phyloP scores from a whole-genome alignment of 2,113 vertebrate genomes.

The Calyptomena viridis region DNA sequence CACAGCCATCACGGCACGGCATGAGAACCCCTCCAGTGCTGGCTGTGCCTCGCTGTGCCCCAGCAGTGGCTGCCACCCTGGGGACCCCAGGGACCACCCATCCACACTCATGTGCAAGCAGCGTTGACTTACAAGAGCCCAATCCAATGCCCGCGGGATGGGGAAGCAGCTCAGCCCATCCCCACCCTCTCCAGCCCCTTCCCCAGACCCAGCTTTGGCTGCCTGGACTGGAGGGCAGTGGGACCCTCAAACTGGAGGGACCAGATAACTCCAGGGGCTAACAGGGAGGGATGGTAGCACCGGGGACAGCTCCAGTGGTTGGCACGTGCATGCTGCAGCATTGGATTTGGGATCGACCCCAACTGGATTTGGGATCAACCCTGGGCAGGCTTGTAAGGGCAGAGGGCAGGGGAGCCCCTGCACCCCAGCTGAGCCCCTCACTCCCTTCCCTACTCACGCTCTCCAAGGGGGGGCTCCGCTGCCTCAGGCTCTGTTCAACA shows the following conservation, averaged over 20 bases:
- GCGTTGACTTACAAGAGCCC: neutral
- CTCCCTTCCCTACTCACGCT: constrained; percentile 48
- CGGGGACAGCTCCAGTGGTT: neutral
- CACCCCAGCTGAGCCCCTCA: neutral
- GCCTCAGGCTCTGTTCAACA: constrained; percentile 72
- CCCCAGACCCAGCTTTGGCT: neutral
- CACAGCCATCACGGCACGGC: neutral
- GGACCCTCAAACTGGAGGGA: neutral
- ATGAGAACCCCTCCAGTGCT: neutral
- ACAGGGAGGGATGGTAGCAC: neutral
- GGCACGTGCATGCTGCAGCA: neutral
- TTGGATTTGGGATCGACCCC: neutral
- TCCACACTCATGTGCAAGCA: neutral
- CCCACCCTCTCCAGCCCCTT: neutral
- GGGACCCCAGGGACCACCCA: neutral
- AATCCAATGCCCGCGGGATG: rapidly evolving
- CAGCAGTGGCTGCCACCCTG: neutral
- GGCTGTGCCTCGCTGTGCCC: neutral
- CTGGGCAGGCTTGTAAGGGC: constrained; percentile 60
- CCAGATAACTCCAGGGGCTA: neutral
- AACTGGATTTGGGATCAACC: neutral
- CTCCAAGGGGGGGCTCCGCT: constrained; percentile 51
- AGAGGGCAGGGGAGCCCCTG: neutral
- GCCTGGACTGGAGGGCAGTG: neutral
- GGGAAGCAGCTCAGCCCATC: neutral